Percentiles rank a stretch among this genome's conserved stretches.
phyloP scores from a whole-genome alignment of 2,797 vertebrate genomes.

The Sardinella longiceps region DNA sequence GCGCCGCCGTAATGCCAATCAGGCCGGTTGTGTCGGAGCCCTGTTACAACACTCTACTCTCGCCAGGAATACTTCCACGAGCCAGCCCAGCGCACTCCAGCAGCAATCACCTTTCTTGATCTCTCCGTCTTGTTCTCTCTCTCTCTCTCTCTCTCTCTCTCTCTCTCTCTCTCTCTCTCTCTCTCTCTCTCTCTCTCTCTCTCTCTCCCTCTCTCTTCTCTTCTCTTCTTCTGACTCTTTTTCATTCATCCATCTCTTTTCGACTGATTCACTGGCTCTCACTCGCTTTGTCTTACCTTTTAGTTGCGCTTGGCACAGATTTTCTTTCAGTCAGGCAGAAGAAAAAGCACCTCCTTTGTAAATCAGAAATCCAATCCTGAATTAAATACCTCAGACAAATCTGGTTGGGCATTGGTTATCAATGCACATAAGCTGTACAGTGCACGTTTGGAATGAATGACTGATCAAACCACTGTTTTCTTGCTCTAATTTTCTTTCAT shows the following conservation, averaged over 20 bases:
- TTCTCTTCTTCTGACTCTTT: background rate
- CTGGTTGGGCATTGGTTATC: too few relatives aligned
- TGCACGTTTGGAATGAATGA: background rate
- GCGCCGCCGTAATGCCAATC: background rate
- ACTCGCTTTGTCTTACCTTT: background rate
- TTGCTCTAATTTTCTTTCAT: too few relatives aligned
- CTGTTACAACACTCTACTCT: background rate
- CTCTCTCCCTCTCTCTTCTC: background rate
- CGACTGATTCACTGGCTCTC: background rate
- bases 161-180: background rate
- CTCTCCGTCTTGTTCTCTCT: background rate
- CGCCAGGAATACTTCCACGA: background rate
- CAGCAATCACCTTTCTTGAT: background rate
- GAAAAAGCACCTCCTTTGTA: too few relatives aligned
- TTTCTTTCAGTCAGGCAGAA: too few relatives aligned
- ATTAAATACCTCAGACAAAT: background rate
- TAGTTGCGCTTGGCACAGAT: too few relatives aligned
- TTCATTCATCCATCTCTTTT: background rate
- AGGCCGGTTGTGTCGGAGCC: background rate
- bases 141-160: background rate
- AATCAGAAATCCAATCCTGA: background rate
- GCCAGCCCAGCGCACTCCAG: background rate
- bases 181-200: background rate
- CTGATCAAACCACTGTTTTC: background rate
- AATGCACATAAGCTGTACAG: background rate